A percentile compares a stretch with the other conserved stretches of the same genome.
Conservation (phyloP, 2,888 invertebrate genomes). For the Dynastes tityus region DNA sequence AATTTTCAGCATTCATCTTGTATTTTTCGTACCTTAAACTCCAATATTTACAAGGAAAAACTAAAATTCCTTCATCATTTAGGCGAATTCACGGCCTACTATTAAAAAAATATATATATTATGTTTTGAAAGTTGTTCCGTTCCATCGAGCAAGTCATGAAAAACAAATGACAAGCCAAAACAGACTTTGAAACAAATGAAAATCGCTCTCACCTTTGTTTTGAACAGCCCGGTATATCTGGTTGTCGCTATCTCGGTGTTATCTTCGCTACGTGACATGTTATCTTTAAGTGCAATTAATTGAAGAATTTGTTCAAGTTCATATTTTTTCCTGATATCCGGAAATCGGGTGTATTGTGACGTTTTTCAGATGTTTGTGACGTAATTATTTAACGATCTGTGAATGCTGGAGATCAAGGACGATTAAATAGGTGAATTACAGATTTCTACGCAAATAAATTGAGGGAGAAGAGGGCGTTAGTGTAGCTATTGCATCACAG, state of each 20-base stretch:
- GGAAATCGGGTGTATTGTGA: not conserved
- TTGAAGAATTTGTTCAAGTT: slow-evolving; percentile 4
- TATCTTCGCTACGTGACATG: slow-evolving; percentile 37
- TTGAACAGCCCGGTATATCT: not conserved
- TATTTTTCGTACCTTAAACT: no score
- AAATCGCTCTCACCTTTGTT: not conserved
- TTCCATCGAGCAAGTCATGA: not conserved
- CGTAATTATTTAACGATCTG: slow-evolving; percentile 6
- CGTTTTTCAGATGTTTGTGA: not conserved
- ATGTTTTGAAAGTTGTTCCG: not conserved
- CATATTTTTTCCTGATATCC: slow-evolving; percentile 22
- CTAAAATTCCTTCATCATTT: not conserved
- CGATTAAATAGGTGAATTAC: not conserved
- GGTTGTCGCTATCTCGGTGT: not conserved
- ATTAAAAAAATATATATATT: no score
- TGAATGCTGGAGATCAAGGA: no score
- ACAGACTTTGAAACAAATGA: not conserved
- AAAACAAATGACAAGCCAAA: not conserved
- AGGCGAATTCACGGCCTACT: not conserved
- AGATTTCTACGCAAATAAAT: not conserved
- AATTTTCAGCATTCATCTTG: slow-evolving; percentile 31
- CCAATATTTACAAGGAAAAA: not conserved
- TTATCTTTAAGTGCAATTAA: slow-evolving; percentile 8
- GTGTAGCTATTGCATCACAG: not conserved
- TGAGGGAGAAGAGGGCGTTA: not conserved